phyloP scores from a whole-genome alignment of 2,113 vertebrate species.

The Phodopus roborovskii region DNA sequence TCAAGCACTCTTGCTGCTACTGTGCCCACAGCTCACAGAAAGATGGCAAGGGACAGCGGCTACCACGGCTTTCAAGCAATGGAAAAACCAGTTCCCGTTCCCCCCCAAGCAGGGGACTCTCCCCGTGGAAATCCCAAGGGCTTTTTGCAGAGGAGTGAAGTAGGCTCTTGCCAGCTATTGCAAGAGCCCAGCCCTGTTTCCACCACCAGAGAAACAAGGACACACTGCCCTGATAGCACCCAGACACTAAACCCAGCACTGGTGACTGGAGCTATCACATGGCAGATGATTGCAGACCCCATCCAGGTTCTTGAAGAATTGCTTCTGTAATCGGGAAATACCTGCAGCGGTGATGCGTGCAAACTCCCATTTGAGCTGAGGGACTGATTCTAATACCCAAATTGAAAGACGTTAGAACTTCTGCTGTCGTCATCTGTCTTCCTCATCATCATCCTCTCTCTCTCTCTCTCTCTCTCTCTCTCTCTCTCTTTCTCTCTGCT shows the following conservation, averaged over 20 bases:
- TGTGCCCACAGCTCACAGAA: not conserved
- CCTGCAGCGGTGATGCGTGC: not conserved
- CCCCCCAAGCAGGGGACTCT: not conserved
- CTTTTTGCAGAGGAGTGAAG: conserved; percentile 3
- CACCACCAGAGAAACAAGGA: conserved; percentile 34
- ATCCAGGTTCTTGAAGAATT: not conserved
- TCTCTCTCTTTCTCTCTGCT: not conserved
- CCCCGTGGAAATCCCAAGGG: not conserved
- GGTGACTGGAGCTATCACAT: not conserved
- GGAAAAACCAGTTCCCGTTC: not conserved
- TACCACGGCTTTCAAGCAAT: not conserved
- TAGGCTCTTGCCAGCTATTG: not conserved
- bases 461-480: not conserved
- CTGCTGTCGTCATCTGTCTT: not conserved
- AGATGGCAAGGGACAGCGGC: not conserved
- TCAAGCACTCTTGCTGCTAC: not conserved
- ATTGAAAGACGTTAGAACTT: not conserved
- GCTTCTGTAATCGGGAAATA: conserved; percentile 29
- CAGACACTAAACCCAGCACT: not conserved
- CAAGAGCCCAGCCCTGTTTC: not conserved
- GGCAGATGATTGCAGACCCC: not conserved
- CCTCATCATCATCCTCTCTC: not conserved
- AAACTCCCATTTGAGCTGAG: not conserved
- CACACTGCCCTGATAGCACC: not conserved
- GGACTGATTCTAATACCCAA: not conserved